Evolutionary conservation across 2,888 invertebrate species (phyloP), one percentile per base, ranked within the genome.

Genomic region (Leptura quadrifasciata): DNA sequence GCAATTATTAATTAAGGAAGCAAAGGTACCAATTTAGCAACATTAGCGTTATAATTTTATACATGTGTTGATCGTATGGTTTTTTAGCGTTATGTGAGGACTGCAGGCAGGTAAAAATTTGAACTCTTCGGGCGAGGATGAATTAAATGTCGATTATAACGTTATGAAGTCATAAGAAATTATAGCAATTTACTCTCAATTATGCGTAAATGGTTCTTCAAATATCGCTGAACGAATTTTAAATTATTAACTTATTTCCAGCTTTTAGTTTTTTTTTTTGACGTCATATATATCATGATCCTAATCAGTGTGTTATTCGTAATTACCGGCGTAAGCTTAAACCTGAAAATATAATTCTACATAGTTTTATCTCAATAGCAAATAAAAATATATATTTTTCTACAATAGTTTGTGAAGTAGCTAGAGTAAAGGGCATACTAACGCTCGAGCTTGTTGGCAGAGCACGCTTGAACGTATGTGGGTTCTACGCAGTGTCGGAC

Each of bases 91-190:
- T 27, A 74, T 65, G 57, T 70, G 67, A n/a, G n/a, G 55, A 71
- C 67, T 61, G 72, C 74, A 68, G 73, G 81, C 82, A 84, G 82
- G 83, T 82, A 82, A 74, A 77, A 77, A 76, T 72, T 78, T 76
- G 27, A 71, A 47, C 76, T 76, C 80, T 77, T 61, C 70, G 63
- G 80, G 80, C 80, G 76, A 71, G 74, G 70, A 77, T 76, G 79
- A 85, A 86, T 86, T 86, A 86, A 86, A 86, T 85, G 84, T 82
- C 84, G 84, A 86, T 86, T 86, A 86, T 83, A 82, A 83, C 77
- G 82, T 84, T 85, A 85, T 85, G 84, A 86, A 86, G 83, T 85
- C 84, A 84, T 84, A 83, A 83, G 83, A 85, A 84, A 86, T 86
- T 86, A 86, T 84, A 85, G 84, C 84, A 85, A 84, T 86, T 85